phyloP scores from a whole-genome alignment of 2,113 vertebrate species.

The Candoia aspera region DNA sequence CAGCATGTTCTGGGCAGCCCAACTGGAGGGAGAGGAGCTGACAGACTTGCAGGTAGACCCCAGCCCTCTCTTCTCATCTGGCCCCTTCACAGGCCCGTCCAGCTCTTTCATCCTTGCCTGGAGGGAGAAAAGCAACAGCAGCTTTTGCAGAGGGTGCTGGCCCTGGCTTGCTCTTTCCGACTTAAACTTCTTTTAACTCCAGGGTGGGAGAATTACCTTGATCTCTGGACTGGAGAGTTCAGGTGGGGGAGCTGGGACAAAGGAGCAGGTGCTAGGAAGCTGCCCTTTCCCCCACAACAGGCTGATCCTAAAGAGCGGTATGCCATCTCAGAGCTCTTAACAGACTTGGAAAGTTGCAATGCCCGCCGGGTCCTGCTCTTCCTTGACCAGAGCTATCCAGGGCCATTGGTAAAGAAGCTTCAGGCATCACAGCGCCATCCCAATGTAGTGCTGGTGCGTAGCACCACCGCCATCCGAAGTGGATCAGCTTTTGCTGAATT shows the following conservation, averaged over 20 bases:
- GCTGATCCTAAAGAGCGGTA: conserved; percentile 72
- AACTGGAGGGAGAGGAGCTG: conserved; percentile 54
- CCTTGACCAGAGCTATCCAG: conserved; percentile 80
- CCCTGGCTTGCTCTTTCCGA: conserved; percentile 8
- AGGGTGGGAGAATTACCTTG: conserved; percentile 22
- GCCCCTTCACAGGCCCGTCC: conserved; percentile 28
- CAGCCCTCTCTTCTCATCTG: conserved; percentile 8
- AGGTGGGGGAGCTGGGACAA: background rate
- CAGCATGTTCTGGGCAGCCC: conserved; percentile 36
- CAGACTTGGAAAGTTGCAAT: conserved; percentile 72
- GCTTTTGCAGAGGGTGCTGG: conserved; percentile 16
- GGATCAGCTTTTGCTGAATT: conserved; percentile 48
- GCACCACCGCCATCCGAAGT: conserved; percentile 14
- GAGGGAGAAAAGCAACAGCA: conserved; percentile 28
- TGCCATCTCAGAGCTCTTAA: conserved; percentile 64
- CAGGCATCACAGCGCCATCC: conserved; percentile 73
- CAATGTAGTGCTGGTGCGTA: conserved; percentile 74
- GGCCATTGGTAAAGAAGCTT: conserved; percentile 75
- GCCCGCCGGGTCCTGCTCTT: conserved; percentile 78
- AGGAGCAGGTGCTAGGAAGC: background rate
- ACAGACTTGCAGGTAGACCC: conserved; percentile 38
- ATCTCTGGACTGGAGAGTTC: conserved; percentile 19
- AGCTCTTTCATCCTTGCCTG: conserved; percentile 37
- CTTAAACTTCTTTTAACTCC: conserved; percentile 10
- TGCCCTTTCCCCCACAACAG: background rate